Base-by-base conservation (phyloP, 2,113 vertebrate species). In the Tamias sibiricus region DNA sequence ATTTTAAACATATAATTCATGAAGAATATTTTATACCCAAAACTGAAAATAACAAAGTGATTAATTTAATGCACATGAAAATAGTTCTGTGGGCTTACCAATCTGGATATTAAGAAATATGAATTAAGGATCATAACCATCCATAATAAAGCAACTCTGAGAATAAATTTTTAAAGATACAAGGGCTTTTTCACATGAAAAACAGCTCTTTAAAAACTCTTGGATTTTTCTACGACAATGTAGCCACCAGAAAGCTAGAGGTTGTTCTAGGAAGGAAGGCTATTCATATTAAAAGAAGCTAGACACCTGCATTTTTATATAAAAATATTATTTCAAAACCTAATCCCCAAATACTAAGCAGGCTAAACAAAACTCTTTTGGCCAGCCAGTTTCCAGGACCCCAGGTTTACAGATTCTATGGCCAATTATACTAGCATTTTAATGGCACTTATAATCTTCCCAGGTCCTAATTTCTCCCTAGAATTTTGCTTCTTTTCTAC, bases 1-100 rank as follows among this genome's bases (percentile, higher is more conserved):
- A 91, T 82, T 90, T 95, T 95, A 59, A 82, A 71, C 69, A 69
- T 35, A 84, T 14, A 52, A 37, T 17, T 89, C 30, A 12, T 90
- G 35, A 90, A 82, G 30, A 84, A 68, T 44, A 91, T 85, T 90
- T 95, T 94, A 66, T 44, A 96, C 7, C 92, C 83, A 82, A 76
- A 13, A 75, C 32, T 80, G 40, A 85, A 74, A 57, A 90, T 11
- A 47, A 17, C 10, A 95, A 74, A 81, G 12, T 37, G 26, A 6
- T 68, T 92, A 83, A 83, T 77, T 96, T 74, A 66, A n/a, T 54
- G 12, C 75, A 59, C 71, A 91, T 28, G 2, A 71, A 95, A 77
- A 76, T 44, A 40, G 69, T 74, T 90, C 32, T 57, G 16, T 86
- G 19, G 26, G 12, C 44, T 17, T 77, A 93, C 81, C 8, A 54